phyloP scores from a whole-genome alignment of 2,888 invertebrate species.

The Pristionchus exspectatus region DNA sequence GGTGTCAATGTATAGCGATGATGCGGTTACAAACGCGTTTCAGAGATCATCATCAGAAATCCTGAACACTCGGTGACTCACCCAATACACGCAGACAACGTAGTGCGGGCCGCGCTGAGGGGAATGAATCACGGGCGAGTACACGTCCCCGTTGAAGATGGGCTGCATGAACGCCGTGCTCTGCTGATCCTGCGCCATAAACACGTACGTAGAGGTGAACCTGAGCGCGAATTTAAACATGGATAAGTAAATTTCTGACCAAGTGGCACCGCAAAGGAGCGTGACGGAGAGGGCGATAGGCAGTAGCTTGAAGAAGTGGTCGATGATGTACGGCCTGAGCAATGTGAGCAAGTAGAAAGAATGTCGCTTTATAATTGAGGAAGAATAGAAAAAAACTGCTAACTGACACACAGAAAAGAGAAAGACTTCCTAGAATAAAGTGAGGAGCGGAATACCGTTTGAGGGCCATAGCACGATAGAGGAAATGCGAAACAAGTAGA shows the following conservation, averaged over 20 bases:
- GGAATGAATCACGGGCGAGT: neutral
- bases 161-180: slow-evolving; percentile 4
- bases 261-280: neutral
- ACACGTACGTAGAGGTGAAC: neutral
- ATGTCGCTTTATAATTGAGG: too few species aligned
- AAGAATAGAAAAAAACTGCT: too few species aligned
- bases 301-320: slow-evolving; percentile 32
- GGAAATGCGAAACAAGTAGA: neutral
- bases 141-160: neutral
- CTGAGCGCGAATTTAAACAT: neutral
- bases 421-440: too few species aligned
- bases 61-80: too few species aligned
- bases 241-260: too few species aligned
- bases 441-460: too few species aligned
- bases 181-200: neutral
- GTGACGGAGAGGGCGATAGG: neutral
- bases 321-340: slow-evolving; percentile 12
- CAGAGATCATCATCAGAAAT: too few species aligned
- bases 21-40: too few species aligned
- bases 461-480: slow-evolving; percentile 5
- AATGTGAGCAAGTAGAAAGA: too few species aligned
- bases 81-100: slow-evolving; percentile 17
- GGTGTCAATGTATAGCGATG: too few species aligned
- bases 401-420: too few species aligned
- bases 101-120: neutral